Conservation (phyloP, 2,888 invertebrate genomes). For the Philhelius pedissequus region DNA sequence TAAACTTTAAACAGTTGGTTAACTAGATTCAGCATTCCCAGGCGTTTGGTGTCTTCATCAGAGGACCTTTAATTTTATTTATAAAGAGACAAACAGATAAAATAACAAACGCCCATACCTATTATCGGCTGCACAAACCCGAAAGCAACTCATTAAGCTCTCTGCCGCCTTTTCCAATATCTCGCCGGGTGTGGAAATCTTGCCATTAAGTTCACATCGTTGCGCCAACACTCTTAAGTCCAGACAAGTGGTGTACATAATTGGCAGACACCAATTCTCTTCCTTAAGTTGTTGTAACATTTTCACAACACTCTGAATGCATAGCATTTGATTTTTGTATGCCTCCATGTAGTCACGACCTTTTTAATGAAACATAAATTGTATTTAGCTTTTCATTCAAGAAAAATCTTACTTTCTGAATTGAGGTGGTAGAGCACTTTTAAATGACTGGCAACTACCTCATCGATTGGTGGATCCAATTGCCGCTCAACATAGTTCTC, state of each 20-base stretch:
- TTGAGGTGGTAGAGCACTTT: constrained; percentile 81
- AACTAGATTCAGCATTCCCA: constrained; percentile 97
- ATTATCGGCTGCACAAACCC: constrained; percentile 97
- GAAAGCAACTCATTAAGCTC: constrained; percentile 93
- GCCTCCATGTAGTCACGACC: constrained; percentile 83
- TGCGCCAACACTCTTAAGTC: constrained; percentile 93
- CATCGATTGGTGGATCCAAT: constrained; percentile 86
- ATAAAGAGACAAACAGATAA: not conserved
- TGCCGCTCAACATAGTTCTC: constrained; percentile 85
- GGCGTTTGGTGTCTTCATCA: constrained; percentile 94
- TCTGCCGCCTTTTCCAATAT: constrained; percentile 94
- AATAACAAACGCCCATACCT: constrained; percentile 77
- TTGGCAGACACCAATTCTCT: constrained; percentile 97
- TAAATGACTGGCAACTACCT: constrained; percentile 87
- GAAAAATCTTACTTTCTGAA: constrained; percentile 78
- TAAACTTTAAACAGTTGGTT: constrained; percentile 98
- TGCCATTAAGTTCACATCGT: constrained; percentile 84
- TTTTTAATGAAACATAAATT: constrained; percentile 56
- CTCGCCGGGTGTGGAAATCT: constrained; percentile 79
- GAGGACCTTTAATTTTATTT: constrained; percentile 80
- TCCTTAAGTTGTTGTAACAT: constrained; percentile 93
- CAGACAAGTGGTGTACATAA: constrained; percentile 93
- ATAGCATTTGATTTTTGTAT: constrained; percentile 87
- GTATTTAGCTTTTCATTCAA: not conserved
- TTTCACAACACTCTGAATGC: constrained; percentile 89